Evolutionary conservation across 2,113 vertebrate genomes (phyloP).

Genomic region (Oenanthe melanoleuca): DNA sequence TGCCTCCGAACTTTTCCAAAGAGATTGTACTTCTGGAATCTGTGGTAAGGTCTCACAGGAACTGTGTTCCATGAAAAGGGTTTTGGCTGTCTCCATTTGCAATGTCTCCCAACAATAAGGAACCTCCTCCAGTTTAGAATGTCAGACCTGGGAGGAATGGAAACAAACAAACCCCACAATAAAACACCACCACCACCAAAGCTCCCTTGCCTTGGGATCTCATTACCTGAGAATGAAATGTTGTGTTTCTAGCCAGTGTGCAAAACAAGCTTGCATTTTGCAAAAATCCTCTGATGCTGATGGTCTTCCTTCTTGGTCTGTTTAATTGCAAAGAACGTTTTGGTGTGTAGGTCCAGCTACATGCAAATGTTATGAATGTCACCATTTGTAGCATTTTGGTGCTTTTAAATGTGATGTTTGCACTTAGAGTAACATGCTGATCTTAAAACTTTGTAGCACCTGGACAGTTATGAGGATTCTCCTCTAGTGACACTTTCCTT

Average conservation of each 20-base stretch:
- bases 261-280: background rate
- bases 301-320: background rate
- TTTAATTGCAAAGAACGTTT: background rate
- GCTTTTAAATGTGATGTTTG: background rate
- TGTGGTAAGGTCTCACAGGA: background rate
- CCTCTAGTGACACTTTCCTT: constrained; percentile 91
- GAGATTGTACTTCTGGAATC: background rate
- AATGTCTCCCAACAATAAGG: background rate
- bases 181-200: background rate
- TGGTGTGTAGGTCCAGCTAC: background rate
- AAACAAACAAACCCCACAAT: background rate
- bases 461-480: constrained; percentile 93
- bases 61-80: background rate
- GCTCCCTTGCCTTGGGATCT: background rate
- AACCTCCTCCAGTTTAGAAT: background rate
- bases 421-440: background rate
- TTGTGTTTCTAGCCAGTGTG: background rate
- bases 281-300: background rate
- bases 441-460: constrained; percentile 74
- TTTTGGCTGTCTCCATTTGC: background rate
- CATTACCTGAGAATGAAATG: fast-evolving
- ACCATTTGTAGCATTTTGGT: background rate
- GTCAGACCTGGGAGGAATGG: background rate
- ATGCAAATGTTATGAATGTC: background rate
- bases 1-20: background rate